Conservation (phyloP, 2,113 vertebrate genomes). For the Xerus inauris region DNA sequence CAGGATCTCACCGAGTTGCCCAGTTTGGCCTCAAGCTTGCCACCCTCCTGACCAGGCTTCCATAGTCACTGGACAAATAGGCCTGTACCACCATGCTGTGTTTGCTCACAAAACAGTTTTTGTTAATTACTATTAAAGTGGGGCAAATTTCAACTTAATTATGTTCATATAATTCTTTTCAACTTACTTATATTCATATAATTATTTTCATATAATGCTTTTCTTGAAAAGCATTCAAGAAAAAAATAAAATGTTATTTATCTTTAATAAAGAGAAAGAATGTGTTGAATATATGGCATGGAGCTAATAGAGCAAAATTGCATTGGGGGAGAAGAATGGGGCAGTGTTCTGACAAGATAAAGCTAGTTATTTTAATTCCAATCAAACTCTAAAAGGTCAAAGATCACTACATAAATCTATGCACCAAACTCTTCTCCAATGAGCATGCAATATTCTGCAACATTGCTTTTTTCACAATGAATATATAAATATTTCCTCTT, state of each 20-base stretch:
- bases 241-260: neutral
- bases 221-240: neutral
- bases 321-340: neutral
- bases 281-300: neutral
- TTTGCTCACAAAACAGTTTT: constrained; percentile 9
- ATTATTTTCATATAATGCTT: no score
- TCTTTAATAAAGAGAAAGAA: neutral
- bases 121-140: constrained; percentile 17
- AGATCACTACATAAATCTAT: neutral
- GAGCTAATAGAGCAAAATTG: neutral
- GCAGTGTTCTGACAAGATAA: constrained; percentile 23
- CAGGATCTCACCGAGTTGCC: neutral
- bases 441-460: constrained; percentile 9
- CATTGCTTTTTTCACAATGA: neutral
- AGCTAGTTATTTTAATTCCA: constrained; percentile 56
- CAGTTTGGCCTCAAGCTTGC: no score
- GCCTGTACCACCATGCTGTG: neutral
- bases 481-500: neutral
- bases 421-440: neutral
- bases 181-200: neutral
- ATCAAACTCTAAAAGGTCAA: constrained; percentile 44
- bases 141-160: neutral
- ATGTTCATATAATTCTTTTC: neutral
- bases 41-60: no score
- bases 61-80: no score